Evolutionary conservation across 2,888 invertebrate species (phyloP).

Genomic region (Acanthosepion lycidas): DNA sequence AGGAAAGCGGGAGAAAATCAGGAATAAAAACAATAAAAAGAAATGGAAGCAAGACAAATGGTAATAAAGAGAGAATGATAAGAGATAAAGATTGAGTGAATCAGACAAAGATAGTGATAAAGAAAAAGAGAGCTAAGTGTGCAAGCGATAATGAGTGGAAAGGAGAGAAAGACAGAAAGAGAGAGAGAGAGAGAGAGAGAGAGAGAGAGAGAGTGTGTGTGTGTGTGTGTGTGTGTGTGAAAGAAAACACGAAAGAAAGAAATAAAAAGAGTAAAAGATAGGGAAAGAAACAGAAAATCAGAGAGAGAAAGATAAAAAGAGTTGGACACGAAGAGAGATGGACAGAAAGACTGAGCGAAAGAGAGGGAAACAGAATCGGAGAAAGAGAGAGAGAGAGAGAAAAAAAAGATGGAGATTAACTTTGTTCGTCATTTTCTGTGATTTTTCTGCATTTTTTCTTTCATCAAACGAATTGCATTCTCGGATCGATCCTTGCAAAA

Average conservation of each 20-base stretch:
- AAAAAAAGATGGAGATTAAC: no score
- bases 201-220: background rate
- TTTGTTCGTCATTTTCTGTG: background rate
- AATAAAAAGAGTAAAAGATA: background rate
- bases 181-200: background rate
- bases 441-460: background rate
- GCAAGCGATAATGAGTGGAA: no score
- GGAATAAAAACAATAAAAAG: background rate
- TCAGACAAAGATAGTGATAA: background rate
- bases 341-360: no score
- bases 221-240: background rate
- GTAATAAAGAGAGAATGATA: background rate
- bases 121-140: background rate
- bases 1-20: background rate
- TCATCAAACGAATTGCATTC: no score
- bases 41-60: background rate
- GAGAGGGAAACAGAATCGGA: no score
- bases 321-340: background rate
- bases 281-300: background rate
- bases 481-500: no score
- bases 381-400: no score
- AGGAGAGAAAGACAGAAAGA: background rate
- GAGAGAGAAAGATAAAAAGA: background rate
- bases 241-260: background rate
- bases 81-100: background rate